Evolutionary conservation across 2,888 invertebrate species (phyloP).

Genomic region (Hypercompe scribonia): DNA sequence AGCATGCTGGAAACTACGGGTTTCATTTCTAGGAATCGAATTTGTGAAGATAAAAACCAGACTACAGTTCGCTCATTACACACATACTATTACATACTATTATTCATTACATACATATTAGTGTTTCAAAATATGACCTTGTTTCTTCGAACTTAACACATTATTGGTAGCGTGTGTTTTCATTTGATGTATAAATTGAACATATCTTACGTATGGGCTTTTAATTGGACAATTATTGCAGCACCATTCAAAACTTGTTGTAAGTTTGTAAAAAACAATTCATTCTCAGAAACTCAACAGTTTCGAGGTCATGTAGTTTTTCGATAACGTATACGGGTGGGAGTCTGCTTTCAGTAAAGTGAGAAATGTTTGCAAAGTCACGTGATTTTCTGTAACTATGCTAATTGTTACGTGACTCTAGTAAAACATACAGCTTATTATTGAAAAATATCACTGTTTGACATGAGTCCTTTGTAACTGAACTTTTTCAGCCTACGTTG

Average conservation of each 20-base stretch:
- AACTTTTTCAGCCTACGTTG: neutral
- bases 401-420: neutral
- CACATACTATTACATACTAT: too few species aligned
- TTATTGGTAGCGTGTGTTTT: neutral
- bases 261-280: neutral
- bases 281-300: constrained; percentile 1
- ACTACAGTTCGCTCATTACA: constrained; percentile 3
- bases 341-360: neutral
- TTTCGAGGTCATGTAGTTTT: neutral
- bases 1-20: neutral
- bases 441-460: neutral
- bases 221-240: constrained; percentile 8
- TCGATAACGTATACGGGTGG: neutral
- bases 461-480: neutral
- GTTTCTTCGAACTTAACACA: constrained; percentile 8
- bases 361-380: neutral
- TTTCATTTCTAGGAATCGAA: neutral
- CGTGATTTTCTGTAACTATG: neutral
- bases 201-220: constrained; percentile 6
- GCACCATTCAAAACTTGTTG: neutral
- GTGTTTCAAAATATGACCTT: constrained; percentile 20
- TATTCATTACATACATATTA: too few species aligned
- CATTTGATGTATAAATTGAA: constrained; percentile 7
- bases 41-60: constrained; percentile 13
- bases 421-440: neutral